Conservation (phyloP, 2,888 invertebrate genomes). For the Acanthacorydalis orientalis region DNA sequence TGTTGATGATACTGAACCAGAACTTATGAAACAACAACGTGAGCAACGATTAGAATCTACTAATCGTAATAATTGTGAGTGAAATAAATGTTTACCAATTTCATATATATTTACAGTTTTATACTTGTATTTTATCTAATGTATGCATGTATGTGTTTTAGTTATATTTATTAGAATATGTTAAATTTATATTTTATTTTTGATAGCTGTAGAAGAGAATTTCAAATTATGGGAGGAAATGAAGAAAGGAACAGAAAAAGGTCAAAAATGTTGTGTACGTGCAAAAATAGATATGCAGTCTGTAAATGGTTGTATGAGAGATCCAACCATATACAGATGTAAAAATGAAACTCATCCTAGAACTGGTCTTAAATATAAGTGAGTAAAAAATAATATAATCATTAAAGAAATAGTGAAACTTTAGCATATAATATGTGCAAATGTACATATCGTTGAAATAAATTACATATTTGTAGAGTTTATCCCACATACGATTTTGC, state of each 20-base stretch:
- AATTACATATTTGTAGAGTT: slow-evolving; percentile 43
- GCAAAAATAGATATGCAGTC: slow-evolving; percentile 97
- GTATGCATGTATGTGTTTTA: background rate
- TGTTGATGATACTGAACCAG: slow-evolving; percentile 90
- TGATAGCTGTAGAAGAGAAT: slow-evolving; percentile 66
- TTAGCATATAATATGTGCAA: background rate
- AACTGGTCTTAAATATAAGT: slow-evolving; percentile 93
- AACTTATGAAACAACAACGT: slow-evolving; percentile 86
- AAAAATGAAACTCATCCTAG: slow-evolving; percentile 89
- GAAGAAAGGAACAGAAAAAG: slow-evolving; percentile 62
- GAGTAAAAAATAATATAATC: slow-evolving; percentile 15
- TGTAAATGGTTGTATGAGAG: slow-evolving; percentile 89
- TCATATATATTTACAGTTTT: background rate
- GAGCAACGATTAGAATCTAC: slow-evolving; percentile 75
- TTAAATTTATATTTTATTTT: slow-evolving; percentile 4
- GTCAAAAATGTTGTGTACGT: slow-evolving; percentile 83
- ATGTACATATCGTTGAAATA: background rate
- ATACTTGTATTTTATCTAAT: background rate
- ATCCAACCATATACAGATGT: slow-evolving; percentile 97
- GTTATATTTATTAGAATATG: background rate
- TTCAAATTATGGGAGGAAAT: slow-evolving; percentile 87
- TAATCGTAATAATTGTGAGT: slow-evolving; percentile 70
- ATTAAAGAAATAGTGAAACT: too few species aligned
- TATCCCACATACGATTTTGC: slow-evolving; percentile 99
- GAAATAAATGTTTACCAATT: background rate